phyloP scores from a whole-genome alignment of 2,888 invertebrate genomes.

The Lamellibrachia satsuma region DNA sequence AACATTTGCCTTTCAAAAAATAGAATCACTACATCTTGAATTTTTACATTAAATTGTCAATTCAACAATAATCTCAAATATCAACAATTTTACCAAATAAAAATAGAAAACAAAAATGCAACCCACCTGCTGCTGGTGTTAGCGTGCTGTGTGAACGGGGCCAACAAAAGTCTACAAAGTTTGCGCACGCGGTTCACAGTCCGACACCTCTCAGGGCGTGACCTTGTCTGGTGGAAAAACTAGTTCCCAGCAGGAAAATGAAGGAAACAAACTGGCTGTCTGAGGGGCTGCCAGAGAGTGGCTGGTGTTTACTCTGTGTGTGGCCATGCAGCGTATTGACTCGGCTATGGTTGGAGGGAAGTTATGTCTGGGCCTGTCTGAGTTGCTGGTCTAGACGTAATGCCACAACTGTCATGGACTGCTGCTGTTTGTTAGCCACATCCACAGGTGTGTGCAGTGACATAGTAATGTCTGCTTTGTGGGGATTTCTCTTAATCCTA shows the following conservation, averaged over 20 bases:
- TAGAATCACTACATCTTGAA: background rate
- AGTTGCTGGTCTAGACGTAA: background rate
- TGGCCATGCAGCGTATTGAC: background rate
- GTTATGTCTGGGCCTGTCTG: background rate
- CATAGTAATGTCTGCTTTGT: background rate
- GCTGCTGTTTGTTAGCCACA: background rate
- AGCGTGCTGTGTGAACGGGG: background rate
- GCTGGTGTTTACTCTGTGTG: background rate
- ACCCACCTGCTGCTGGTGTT: background rate
- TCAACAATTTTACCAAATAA: background rate
- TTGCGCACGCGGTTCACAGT: background rate
- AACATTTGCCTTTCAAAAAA: background rate
- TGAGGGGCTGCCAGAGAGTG: background rate
- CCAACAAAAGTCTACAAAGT: background rate
- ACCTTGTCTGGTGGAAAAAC: background rate
- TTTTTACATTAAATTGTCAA: background rate
- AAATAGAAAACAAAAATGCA: background rate
- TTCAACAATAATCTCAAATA: background rate
- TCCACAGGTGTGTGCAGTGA: too few species aligned
- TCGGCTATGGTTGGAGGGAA: background rate
- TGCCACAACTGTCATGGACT: background rate
- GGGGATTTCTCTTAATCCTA: background rate
- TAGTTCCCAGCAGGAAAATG: background rate
- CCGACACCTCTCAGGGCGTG: background rate
- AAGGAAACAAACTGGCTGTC: background rate